phyloP scores from a whole-genome alignment of 1,140 invertebrate genomes.

The Calosoma granatense region DNA sequence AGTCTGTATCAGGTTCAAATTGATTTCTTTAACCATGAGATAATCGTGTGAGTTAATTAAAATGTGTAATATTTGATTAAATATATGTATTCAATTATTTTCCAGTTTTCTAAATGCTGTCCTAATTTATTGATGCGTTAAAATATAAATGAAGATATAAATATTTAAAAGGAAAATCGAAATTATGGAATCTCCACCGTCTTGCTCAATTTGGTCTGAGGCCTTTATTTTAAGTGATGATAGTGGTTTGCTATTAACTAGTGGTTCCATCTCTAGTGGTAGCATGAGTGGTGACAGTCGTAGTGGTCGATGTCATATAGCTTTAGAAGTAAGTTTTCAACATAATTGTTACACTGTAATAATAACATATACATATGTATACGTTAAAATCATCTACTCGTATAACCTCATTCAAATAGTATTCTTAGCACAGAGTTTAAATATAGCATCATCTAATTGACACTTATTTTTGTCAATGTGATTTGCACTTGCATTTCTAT shows the following conservation, averaged over 20 bases:
- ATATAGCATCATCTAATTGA: too few species aligned
- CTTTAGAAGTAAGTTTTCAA: constrained; percentile 41
- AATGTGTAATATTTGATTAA: too few species aligned
- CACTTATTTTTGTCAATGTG: too few species aligned
- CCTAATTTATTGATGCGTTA: too few species aligned
- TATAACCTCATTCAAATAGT: not conserved
- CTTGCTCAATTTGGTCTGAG: constrained; percentile 47
- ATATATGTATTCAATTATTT: too few species aligned
- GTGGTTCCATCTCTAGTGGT: constrained; percentile 51
- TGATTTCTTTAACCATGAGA: not conserved
- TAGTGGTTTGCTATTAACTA: constrained; percentile 49
- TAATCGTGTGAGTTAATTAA: not conserved
- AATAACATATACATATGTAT: too few species aligned
- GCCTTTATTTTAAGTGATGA: constrained; percentile 48
- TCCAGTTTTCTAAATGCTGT: too few species aligned
- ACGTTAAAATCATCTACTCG: not conserved
- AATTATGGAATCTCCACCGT: constrained; percentile 47
- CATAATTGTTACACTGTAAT: too few species aligned
- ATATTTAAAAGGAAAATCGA: constrained; percentile 2
- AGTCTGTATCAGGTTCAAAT: not conserved
- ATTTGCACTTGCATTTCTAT: too few species aligned
- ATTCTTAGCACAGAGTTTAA: too few species aligned
- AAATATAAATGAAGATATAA: too few species aligned
- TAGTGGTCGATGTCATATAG: constrained; percentile 40
- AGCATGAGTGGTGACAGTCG: constrained; percentile 38